Conservation (phyloP, 2,797 vertebrate species). For the Lepus oiostolus region DNA sequence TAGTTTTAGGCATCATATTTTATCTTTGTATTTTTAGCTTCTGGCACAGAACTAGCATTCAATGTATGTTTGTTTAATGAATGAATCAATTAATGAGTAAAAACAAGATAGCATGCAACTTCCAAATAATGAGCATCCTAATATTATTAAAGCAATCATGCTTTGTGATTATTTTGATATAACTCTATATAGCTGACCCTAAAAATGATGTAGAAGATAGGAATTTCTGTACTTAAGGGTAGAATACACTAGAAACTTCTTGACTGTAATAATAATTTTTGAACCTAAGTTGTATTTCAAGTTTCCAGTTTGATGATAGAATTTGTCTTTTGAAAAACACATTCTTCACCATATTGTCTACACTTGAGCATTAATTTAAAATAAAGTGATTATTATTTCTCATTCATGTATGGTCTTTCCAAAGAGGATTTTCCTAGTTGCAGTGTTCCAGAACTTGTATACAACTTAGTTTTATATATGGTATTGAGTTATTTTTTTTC, state of each 20-base stretch:
- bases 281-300: constrained; percentile 9
- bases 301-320: background rate
- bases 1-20: background rate
- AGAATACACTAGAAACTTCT: background rate
- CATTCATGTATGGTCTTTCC: background rate
- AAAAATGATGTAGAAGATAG: background rate
- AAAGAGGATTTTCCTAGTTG: background rate
- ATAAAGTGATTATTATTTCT: constrained; percentile 1
- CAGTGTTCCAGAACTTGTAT: background rate
- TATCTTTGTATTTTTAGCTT: background rate
- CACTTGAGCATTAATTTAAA: background rate
- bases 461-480: background rate
- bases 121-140: background rate
- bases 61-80: background rate
- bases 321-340: background rate
- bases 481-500: background rate
- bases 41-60: constrained; percentile 6
- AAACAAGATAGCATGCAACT: background rate
- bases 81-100: constrained; percentile 19
- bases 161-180: background rate
- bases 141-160: background rate
- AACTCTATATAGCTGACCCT: background rate
- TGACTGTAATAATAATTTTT: background rate
- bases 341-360: background rate
- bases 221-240: background rate